A percentile compares a stretch with the other conserved stretches of the same genome.
Evolutionary conservation across 1,140 invertebrate genomes (phyloP).

Genomic region (Papilio dardanus): DNA sequence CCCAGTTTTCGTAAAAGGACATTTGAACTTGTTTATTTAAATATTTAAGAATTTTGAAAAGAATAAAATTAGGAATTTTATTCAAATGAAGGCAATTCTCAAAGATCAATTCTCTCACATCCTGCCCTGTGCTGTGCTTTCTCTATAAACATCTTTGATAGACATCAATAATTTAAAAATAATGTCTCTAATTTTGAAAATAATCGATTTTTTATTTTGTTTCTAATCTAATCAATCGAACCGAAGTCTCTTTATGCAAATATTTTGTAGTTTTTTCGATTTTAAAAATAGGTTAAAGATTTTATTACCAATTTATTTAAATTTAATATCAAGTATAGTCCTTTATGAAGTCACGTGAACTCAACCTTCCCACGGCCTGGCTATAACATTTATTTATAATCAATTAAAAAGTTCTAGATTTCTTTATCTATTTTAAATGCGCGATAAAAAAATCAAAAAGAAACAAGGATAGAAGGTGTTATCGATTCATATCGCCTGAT

Average conservation of each 20-base stretch:
- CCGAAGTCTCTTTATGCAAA: neutral
- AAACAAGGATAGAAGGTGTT: no score
- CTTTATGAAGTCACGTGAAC: neutral
- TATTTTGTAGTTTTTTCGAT: neutral
- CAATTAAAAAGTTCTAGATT: neutral
- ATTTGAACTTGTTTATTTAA: slow-evolving; percentile 13
- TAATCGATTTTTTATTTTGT: slow-evolving; percentile 6
- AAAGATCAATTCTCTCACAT: neutral
- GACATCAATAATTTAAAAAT: neutral
- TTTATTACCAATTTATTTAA: neutral
- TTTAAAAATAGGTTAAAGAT: neutral
- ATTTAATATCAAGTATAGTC: neutral
- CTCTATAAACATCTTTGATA: neutral
- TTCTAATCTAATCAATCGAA: neutral
- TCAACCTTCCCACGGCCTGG: neutral
- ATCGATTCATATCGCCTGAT: no score
- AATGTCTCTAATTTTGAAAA: neutral
- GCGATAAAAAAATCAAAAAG: no score
- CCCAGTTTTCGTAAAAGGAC: slow-evolving; percentile 10
- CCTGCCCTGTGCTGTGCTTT: neutral
- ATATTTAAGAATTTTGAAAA: neutral
- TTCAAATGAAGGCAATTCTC: neutral
- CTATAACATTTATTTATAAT: neutral
- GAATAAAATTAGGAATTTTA: neutral
- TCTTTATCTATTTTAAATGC: neutral